These are phyloP conservation scores for Gracilinanus agilis DNA, from an alignment of 2,113 vertebrate species.

Conservation along the genomic window DNA sequence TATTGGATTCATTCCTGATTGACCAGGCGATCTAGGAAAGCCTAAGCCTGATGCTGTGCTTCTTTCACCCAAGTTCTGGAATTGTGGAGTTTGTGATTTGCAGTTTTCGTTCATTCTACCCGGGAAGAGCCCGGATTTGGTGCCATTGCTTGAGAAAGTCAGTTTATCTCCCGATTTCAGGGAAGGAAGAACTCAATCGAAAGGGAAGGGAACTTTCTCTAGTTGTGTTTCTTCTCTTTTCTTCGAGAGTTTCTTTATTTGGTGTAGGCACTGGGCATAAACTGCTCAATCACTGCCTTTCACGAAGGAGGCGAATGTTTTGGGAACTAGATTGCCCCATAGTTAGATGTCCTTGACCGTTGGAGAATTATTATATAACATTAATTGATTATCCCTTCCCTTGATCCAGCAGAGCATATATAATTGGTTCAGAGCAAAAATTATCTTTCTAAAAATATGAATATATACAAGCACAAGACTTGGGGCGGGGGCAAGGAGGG, in stretches of 20 bases:
- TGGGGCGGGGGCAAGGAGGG: too few species aligned
- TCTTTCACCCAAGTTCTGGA: background rate
- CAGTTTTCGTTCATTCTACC: background rate
- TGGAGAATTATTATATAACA: slow-evolving; percentile 51
- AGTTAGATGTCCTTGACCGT: slow-evolving; percentile 18
- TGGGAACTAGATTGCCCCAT: background rate
- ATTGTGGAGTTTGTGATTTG: fast-evolving
- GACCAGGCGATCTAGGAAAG: background rate
- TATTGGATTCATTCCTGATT: background rate
- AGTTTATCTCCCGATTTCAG: background rate
- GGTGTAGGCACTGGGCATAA: background rate
- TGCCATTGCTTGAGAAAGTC: too few species aligned
- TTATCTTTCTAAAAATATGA: slow-evolving; percentile 22
- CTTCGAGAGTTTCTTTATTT: background rate
- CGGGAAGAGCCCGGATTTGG: background rate
- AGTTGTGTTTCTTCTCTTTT: background rate
- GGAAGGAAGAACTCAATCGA: background rate
- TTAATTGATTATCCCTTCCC: background rate
- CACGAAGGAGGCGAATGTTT: background rate
- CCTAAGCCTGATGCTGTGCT: too few species aligned
- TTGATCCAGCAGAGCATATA: slow-evolving; percentile 32
- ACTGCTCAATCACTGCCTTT: background rate
- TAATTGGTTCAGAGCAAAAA: background rate
- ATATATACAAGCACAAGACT: background rate
- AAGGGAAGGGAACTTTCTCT: background rate